These are phyloP conservation scores for Calycopis cecrops DNA, from an alignment of 1,140 invertebrate species.

Conservation along the genomic window DNA sequence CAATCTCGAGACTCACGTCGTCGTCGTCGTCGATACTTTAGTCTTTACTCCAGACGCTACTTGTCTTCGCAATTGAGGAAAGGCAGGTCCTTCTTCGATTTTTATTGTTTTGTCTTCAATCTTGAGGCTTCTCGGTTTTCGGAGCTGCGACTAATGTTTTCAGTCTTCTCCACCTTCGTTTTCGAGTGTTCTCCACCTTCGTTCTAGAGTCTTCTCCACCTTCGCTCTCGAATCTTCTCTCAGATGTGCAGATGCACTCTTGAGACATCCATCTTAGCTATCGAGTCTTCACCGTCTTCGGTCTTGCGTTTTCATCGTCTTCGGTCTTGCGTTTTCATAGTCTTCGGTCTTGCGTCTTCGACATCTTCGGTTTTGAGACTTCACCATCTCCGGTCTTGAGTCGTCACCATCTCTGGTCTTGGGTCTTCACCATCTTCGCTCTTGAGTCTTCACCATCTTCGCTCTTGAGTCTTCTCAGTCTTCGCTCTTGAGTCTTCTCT, in stretches of 20 bases:
- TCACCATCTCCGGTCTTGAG: conserved; percentile 21
- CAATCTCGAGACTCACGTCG: too few relatives aligned
- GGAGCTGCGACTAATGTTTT: background rate
- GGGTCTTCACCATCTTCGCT: conserved; percentile 6
- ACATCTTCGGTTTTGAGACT: conserved; percentile 21
- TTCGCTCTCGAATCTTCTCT: conserved; percentile 12
- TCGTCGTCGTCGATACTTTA: too few relatives aligned
- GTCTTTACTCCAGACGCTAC: too few relatives aligned
- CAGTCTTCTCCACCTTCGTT: conserved; percentile 7
- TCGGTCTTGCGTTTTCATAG: conserved; percentile 20
- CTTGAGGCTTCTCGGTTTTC: background rate
- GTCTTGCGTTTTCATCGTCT: background rate
- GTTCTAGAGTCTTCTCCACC: conserved; percentile 16
- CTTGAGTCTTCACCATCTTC: conserved; percentile 14
- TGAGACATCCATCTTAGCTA: conserved; percentile 21
- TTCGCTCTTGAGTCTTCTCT: background rate
- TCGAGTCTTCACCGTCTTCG: conserved; percentile 11
- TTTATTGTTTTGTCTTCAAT: background rate
- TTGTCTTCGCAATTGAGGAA: too few relatives aligned
- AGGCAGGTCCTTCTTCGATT: too few relatives aligned
- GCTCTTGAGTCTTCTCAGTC: conserved; percentile 11
- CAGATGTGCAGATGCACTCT: too few relatives aligned
- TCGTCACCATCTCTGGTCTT: conserved; percentile 16
- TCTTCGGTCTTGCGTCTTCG: conserved; percentile 20
- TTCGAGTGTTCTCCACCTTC: background rate